phyloP scores from a whole-genome alignment of 2,797 vertebrate genomes.

The Calcarius lapponicus region DNA sequence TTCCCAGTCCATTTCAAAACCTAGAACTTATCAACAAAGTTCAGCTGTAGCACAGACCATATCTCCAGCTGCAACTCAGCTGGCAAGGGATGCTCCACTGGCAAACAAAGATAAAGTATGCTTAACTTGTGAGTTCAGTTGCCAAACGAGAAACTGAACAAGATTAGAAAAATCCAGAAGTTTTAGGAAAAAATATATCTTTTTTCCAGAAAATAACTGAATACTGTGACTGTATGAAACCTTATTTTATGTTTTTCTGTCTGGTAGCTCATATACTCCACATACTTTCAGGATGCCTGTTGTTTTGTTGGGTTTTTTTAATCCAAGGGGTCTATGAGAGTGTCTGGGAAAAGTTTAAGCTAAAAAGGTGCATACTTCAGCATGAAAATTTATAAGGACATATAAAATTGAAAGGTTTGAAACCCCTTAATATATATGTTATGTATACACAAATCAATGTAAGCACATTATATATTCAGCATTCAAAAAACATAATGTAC shows the following conservation, averaged over 20 bases:
- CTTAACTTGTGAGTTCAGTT: background rate
- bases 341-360: background rate
- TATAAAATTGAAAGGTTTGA: background rate
- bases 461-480: background rate
- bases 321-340: background rate
- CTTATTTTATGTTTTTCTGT: background rate
- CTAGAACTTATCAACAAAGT: background rate
- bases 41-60: background rate
- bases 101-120: background rate
- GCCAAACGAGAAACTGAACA: background rate
- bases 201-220: background rate
- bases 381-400: background rate
- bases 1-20: background rate
- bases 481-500: background rate
- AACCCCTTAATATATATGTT: background rate
- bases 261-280: background rate
- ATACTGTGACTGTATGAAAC: background rate
- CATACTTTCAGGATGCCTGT: background rate
- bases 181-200: background rate
- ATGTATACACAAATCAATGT: background rate
- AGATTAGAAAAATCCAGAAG: background rate
- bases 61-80: background rate
- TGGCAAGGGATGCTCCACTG: background rate
- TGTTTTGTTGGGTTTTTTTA: fast-evolving
- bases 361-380: background rate